Evolutionary conservation across 2,113 vertebrate genomes (phyloP), one percentile per base, ranked within the genome.

Genomic region (Falco punctatus): DNA sequence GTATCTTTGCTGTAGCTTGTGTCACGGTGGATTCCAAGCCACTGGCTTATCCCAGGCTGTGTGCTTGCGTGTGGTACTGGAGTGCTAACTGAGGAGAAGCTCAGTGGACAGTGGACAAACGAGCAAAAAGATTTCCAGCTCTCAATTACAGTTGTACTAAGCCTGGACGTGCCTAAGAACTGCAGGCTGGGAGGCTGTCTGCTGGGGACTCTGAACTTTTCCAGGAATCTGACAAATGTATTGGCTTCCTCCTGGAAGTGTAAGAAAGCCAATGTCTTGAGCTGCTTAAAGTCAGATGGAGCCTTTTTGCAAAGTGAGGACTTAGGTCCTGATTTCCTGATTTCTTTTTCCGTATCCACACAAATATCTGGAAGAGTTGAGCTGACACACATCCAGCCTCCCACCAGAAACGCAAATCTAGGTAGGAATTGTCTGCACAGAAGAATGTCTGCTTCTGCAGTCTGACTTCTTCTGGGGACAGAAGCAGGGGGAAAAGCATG

Each of bases 21-120:
- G 1, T 72, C 30, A 44, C 1, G 5, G 27, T 48, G 42, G 20
- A 62, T 66, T 87, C 42, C 46, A 66, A 38, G 21, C 38, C 32
- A 23, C 44, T 86, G 74, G 9, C 16, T 86, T 73, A 21, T 38
- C 32, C 13, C 22, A 52, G 40, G 44, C 30, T 81, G 1, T 42
- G 6, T 2, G 2, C 16, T 70, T 59, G 26, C 10, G 6, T 22
- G 5, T 0, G 2, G 14, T 78, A 27, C 27, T 81, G 65, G 10
- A 66, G 11, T 46, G 52, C 51, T 71, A 7, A 38, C 32, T 81
- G 33, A 66, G 10, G 49, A 58, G 32, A 59, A 80, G n/a, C 10
- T 38, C 75, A 67, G 77, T 92, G 67, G 64, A 30, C 26, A 74
- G n/a, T 15, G 79, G 17, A 33, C n/a, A 78, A 75, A 84, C 13